Conservation (phyloP, 2,113 vertebrate species). For the Cyanoliseus patagonus region DNA sequence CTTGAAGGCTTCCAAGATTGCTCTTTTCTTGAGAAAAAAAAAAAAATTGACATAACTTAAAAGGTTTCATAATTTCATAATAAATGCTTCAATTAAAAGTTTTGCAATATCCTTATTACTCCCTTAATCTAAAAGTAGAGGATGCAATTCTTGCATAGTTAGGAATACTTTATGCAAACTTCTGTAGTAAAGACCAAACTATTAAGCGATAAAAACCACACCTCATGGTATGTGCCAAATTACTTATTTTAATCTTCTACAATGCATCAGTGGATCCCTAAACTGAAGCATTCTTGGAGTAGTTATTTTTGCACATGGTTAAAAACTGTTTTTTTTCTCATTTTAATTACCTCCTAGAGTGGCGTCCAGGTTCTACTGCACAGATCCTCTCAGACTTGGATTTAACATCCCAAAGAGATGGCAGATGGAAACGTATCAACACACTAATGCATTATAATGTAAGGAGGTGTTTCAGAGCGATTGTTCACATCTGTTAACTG, state of each 20-base stretch:
- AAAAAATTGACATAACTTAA: neutral
- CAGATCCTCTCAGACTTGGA: constrained; percentile 97
- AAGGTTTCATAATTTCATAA: neutral
- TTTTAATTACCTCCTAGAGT: constrained; percentile 79
- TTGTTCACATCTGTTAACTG: neutral
- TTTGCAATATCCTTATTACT: neutral
- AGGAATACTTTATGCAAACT: neutral
- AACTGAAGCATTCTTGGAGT: neutral
- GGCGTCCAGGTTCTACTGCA: constrained; percentile 96
- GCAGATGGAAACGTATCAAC: constrained; percentile 93
- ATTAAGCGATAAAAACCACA: neutral
- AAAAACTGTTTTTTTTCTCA: constrained; percentile 23
- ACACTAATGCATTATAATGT: constrained; percentile 98
- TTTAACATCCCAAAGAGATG: constrained; percentile 95
- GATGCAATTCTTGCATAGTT: neutral
- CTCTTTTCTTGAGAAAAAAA: neutral
- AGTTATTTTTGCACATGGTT: neutral
- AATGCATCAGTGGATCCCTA: neutral
- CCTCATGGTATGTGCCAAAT: neutral
- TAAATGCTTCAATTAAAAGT: neutral
- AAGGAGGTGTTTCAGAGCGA: constrained; percentile 66
- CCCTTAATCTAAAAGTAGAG: neutral
- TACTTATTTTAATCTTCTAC: neutral
- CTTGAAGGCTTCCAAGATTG: constrained; percentile 20
- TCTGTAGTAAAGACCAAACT: neutral